Conservation (phyloP, 2,888 invertebrate genomes). For the Thymelicus acteon region DNA sequence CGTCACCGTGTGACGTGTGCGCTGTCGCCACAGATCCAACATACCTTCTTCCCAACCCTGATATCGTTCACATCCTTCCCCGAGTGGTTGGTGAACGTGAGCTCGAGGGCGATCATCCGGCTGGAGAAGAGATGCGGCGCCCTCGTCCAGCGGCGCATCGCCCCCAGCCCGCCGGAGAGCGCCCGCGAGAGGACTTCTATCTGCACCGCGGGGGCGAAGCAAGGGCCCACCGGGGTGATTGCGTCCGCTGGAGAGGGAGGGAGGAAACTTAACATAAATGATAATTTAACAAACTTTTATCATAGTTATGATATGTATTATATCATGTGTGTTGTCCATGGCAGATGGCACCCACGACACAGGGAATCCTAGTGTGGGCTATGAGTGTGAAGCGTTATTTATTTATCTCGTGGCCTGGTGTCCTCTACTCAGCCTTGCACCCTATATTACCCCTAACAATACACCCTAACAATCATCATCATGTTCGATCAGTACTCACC, state of each 20-base stretch:
- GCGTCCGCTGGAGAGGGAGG: slow-evolving; percentile 47
- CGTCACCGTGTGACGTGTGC: too few relatives aligned
- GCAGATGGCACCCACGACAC: too few relatives aligned
- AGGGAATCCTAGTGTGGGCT: too few relatives aligned
- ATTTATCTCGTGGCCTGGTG: too few relatives aligned
- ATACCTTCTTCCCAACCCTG: slow-evolving; percentile 89
- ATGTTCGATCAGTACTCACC: background rate
- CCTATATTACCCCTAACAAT: too few relatives aligned
- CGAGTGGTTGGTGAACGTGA: slow-evolving; percentile 90
- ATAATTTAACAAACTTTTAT: too few relatives aligned
- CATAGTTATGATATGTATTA: too few relatives aligned
- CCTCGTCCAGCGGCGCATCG: slow-evolving; percentile 88
- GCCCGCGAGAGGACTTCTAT: slow-evolving; percentile 90
- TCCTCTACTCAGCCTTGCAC: too few relatives aligned
- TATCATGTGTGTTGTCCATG: too few relatives aligned
- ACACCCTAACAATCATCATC: too few relatives aligned
- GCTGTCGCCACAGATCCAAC: background rate
- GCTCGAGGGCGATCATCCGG: slow-evolving; percentile 92
- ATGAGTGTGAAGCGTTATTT: too few relatives aligned
- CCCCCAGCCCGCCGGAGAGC: slow-evolving; percentile 87
- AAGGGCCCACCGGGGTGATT: slow-evolving; percentile 86
- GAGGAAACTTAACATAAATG: background rate
- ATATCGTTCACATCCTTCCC: slow-evolving; percentile 87
- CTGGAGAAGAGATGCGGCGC: slow-evolving; percentile 92
- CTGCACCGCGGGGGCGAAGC: slow-evolving; percentile 84